phyloP scores from a whole-genome alignment of 2,888 invertebrate genomes.

The Megamerina dolium region DNA sequence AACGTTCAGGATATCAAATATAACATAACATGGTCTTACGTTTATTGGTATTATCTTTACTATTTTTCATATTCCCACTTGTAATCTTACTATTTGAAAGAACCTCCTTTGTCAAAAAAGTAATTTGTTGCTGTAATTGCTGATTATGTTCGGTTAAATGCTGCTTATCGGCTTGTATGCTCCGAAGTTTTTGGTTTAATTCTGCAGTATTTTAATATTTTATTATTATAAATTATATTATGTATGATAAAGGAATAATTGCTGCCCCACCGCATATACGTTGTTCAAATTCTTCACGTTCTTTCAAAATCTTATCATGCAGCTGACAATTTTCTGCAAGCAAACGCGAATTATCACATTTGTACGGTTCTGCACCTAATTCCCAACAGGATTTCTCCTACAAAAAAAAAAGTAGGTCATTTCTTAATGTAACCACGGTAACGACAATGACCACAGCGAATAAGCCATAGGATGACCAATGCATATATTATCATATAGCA shows the following conservation, averaged over 20 bases:
- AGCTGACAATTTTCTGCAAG: slow-evolving; percentile 70
- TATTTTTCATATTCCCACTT: slow-evolving; percentile 25
- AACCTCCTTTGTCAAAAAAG: no score
- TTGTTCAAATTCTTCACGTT: slow-evolving; percentile 61
- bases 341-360: slow-evolving; percentile 71
- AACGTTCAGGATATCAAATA: no score
- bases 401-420: slow-evolving; percentile 25
- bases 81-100: no score
- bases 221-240: background rate
- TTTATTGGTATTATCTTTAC: slow-evolving; percentile 27
- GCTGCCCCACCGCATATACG: slow-evolving; percentile 55
- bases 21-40: no score
- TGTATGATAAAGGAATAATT: no score
- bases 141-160: slow-evolving; percentile 50
- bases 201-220: slow-evolving; percentile 38
- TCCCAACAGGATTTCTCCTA: slow-evolving; percentile 66
- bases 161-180: slow-evolving; percentile 53
- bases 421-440: slow-evolving; percentile 5
- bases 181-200: slow-evolving; percentile 51
- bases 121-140: slow-evolving; percentile 46
- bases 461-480: no score
- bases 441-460: background rate
- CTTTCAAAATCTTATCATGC: slow-evolving; percentile 60
- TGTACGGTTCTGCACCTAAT: slow-evolving; percentile 69
- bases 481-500: background rate